Evolutionary conservation across 1,140 invertebrate species (phyloP).

Genomic region (Drosophila willistoni): DNA sequence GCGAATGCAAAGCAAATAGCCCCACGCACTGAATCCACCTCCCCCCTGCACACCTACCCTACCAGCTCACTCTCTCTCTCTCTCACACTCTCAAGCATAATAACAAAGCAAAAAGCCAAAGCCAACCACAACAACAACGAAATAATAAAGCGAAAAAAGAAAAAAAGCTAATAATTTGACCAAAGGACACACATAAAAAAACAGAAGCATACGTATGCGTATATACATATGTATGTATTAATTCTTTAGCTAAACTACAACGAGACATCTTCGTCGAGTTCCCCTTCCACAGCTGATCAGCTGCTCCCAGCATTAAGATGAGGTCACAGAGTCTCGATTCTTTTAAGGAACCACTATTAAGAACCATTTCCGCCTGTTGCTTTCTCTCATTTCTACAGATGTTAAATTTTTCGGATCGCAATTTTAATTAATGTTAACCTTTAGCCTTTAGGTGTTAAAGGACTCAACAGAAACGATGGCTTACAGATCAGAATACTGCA

Average conservation of each 20-base stretch:
- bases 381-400: not conserved
- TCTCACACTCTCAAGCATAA: not conserved
- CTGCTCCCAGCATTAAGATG: not conserved
- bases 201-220: not conserved
- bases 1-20: constrained; percentile 8
- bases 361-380: constrained; percentile 5
- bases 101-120: constrained; percentile 2
- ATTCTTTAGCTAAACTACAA: not conserved
- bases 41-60: not conserved
- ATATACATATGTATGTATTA: not conserved
- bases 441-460: too few relatives aligned
- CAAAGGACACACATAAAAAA: constrained; percentile 1
- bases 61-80: not conserved
- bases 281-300: not conserved
- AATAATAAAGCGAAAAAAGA: not conserved
- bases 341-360: not conserved
- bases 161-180: not conserved
- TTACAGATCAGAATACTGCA: too few relatives aligned
- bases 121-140: not conserved
- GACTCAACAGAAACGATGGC: too few relatives aligned
- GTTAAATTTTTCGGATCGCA: too few relatives aligned
- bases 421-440: too few relatives aligned
- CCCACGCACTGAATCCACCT: not conserved
- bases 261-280: not conserved
- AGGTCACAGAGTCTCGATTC: constrained; percentile 3